These are phyloP conservation scores for Latheticus oryzae DNA, from an alignment of 2,888 invertebrate species.

Conservation along the genomic window DNA sequence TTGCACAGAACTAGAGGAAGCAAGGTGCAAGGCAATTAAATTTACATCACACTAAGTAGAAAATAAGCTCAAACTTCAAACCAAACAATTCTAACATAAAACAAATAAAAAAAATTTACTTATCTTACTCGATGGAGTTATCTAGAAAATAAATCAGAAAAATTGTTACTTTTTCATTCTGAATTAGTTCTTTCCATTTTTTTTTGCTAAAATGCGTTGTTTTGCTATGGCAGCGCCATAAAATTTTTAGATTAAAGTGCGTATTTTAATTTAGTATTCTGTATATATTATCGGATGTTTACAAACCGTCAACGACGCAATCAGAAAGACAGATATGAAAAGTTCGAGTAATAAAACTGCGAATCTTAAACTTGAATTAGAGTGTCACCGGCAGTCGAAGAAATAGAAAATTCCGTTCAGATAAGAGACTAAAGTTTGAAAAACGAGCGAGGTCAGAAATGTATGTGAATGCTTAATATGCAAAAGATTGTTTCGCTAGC, in stretches of 20 bases:
- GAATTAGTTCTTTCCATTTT: slow-evolving; percentile 15
- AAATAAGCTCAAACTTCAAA: too few relatives aligned
- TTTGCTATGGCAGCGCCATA: too few relatives aligned
- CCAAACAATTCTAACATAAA: too few relatives aligned
- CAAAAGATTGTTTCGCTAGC: slow-evolving; percentile 53
- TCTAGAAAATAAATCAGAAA: slow-evolving; percentile 46
- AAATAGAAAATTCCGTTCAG: slow-evolving; percentile 59
- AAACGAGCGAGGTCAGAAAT: slow-evolving; percentile 50
- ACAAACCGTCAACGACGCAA: slow-evolving; percentile 14
- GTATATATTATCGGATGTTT: slow-evolving; percentile 12
- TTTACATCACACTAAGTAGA: too few relatives aligned
- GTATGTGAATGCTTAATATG: slow-evolving; percentile 53
- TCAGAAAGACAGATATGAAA: slow-evolving; percentile 33
- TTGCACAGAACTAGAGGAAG: too few relatives aligned
- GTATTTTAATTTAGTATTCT: slow-evolving; percentile 21
- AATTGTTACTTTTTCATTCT: slow-evolving; percentile 35
- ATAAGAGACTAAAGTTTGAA: slow-evolving; percentile 52
- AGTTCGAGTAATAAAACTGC: slow-evolving; percentile 37
- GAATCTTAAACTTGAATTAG: slow-evolving; percentile 62
- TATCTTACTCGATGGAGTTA: slow-evolving; percentile 47
- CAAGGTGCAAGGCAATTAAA: too few relatives aligned
- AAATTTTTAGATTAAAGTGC: neutral
- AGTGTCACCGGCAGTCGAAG: slow-evolving; percentile 61
- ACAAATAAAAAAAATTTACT: too few relatives aligned
- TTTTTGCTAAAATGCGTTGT: slow-evolving; percentile 10